These are phyloP conservation scores for Callorhinus ursinus DNA, from an alignment of 2,113 vertebrate genomes.

Conservation along the genomic window DNA sequence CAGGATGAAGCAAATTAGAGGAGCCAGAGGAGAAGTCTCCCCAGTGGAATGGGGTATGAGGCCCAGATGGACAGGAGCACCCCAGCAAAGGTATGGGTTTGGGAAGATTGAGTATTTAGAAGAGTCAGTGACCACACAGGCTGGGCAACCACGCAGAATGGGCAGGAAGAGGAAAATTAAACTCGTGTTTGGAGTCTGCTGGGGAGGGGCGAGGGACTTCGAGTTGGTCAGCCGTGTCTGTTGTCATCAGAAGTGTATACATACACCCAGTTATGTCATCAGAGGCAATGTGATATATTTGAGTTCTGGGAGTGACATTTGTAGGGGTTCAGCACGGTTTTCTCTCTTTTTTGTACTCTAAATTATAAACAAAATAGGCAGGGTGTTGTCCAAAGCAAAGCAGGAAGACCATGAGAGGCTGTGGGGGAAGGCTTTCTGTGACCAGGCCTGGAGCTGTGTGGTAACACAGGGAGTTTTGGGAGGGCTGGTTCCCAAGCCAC, in stretches of 20 bases:
- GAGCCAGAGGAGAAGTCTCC: neutral
- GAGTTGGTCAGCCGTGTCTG: neutral
- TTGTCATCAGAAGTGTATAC: neutral
- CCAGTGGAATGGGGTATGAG: neutral
- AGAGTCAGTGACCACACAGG: neutral
- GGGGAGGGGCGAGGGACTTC: neutral
- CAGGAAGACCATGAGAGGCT: neutral
- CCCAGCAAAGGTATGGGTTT: neutral
- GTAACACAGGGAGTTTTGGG: neutral
- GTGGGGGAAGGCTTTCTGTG: neutral
- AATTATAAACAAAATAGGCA: slow-evolving; percentile 14
- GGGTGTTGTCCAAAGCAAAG: neutral
- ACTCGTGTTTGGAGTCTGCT: neutral
- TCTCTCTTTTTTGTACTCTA: slow-evolving; percentile 10
- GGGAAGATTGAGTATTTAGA: neutral
- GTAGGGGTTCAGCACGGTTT: neutral
- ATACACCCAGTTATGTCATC: neutral
- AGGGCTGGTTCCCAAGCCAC: neutral
- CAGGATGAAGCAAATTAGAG: neutral
- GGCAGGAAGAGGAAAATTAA: neutral
- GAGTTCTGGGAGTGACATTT: neutral
- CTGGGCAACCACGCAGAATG: neutral
- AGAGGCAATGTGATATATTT: neutral
- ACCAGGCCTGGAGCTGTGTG: neutral
- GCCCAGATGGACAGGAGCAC: neutral